These are phyloP conservation scores for Paralvinella palmiformis DNA, from an alignment of 1,140 invertebrate genomes.

Conservation along the genomic window DNA sequence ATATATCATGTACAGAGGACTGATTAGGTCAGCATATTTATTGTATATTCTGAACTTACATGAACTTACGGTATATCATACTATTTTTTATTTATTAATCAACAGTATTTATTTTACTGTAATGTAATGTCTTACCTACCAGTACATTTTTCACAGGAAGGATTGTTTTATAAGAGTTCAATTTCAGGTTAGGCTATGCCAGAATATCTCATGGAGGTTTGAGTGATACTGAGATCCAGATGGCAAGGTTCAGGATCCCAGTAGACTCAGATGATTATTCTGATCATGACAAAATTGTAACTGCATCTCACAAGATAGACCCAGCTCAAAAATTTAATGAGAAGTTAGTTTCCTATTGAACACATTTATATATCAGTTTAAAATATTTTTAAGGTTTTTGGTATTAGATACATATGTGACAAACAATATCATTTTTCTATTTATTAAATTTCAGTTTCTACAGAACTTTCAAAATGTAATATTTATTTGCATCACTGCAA, in stretches of 20 bases:
- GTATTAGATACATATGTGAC: background rate
- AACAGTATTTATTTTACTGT: too few relatives aligned
- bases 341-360: constrained; percentile 27
- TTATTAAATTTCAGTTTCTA: background rate
- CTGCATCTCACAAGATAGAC: constrained; percentile 26
- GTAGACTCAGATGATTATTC: constrained; percentile 28
- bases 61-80: too few relatives aligned
- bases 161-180: background rate
- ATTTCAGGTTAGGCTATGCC: constrained; percentile 45
- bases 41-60: too few relatives aligned
- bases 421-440: background rate
- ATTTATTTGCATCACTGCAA: background rate
- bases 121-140: too few relatives aligned
- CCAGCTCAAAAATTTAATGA: constrained; percentile 29
- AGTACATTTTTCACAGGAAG: too few relatives aligned
- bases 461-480: background rate
- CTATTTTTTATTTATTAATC: too few relatives aligned
- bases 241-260: constrained; percentile 47
- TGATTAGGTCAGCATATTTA: constrained; percentile 30
- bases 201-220: constrained; percentile 47
- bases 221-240: constrained; percentile 50
- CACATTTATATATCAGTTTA: background rate
- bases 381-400: background rate
- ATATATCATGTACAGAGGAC: constrained; percentile 46
- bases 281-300: constrained; percentile 34